phyloP scores from a whole-genome alignment of 2,888 invertebrate genomes.

The Alloplasta piceator region DNA sequence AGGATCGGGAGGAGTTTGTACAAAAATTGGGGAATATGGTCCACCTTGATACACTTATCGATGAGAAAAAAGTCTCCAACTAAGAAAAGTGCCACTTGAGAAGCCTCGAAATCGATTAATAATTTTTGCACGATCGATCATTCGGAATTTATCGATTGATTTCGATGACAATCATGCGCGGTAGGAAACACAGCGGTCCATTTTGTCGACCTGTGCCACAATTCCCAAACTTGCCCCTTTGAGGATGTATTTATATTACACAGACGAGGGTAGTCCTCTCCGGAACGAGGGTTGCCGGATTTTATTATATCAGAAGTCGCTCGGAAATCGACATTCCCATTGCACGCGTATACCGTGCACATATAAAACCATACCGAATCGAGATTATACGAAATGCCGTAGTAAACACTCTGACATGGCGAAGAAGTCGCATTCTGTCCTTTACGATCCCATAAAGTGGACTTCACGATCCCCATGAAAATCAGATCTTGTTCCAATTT shows the following conservation, averaged over 20 bases:
- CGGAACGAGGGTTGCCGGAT: constrained; percentile 5
- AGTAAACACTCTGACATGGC: background rate
- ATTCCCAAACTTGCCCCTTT: background rate
- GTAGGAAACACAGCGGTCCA: too few species aligned
- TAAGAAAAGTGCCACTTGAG: background rate
- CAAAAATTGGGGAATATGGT: too few species aligned
- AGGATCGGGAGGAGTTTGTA: too few species aligned
- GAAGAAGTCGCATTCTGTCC: background rate
- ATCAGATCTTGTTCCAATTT: constrained; percentile 2
- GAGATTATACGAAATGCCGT: background rate
- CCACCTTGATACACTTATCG: too few species aligned
- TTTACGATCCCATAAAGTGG: background rate
- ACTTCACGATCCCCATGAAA: constrained; percentile 1
- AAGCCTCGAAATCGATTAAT: constrained; percentile 8
- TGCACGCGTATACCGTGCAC: background rate
- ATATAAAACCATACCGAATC: background rate
- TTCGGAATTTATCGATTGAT: too few species aligned
- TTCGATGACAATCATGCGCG: too few species aligned
- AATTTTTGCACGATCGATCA: too few species aligned
- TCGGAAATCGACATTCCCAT: background rate
- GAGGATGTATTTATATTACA: background rate
- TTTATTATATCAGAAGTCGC: constrained; percentile 15
- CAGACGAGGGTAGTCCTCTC: background rate
- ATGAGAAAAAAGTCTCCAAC: too few species aligned
- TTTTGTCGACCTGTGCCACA: too few species aligned